Base-by-base conservation (phyloP, 2,797 vertebrate genomes). In the Lagocephalus sceleratus region DNA sequence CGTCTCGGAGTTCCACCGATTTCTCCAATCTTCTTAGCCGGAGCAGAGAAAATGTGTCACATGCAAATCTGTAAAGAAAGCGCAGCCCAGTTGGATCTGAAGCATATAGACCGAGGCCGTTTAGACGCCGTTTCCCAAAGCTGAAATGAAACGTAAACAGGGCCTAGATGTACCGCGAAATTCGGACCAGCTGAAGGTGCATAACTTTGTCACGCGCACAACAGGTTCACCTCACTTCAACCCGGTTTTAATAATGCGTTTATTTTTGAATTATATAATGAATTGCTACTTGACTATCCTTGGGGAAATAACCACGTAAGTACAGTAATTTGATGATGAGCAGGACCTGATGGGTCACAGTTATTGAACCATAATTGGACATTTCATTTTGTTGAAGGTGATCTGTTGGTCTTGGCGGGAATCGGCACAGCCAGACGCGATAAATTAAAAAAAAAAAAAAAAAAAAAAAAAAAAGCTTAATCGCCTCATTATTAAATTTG, bases 291-390 rank as follows among this genome's bases (percentile, higher is more conserved):
- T 73, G 60, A 72, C 62, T 64, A 51, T 70, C 52, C 62, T 76
- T 45, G 20, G 60, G 55, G 73, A 79, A 82, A 85, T 75, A 66
- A 88, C 83, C 66, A 63, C 63, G 56, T 60, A 60, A n/a, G 56
- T 73, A 71, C 75, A 82, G 48, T 83, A 65, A 76, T 81, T 83
- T 71, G 84, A 75, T 22, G 26, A 78, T 67, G 66, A 59, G 60
- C 38, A 64, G 56, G 48, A 83, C 81, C 63, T 63, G 63, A 82
- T 65, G 58, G 62, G 70, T 69, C 76, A 69, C 76, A 65, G 66
- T 74, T 78, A 76, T 56, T 76, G 60, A 64, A 74, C 59, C 61
- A 60, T 83, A 81, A 86, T 75, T 84, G 66, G 60, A 82, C 75
- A 78, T 69, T 85, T 81, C 54, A 59, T 83, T 81, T 81, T 23